Evolutionary conservation across 1,140 invertebrate species (phyloP).

Genomic region (Megalopta genalis): DNA sequence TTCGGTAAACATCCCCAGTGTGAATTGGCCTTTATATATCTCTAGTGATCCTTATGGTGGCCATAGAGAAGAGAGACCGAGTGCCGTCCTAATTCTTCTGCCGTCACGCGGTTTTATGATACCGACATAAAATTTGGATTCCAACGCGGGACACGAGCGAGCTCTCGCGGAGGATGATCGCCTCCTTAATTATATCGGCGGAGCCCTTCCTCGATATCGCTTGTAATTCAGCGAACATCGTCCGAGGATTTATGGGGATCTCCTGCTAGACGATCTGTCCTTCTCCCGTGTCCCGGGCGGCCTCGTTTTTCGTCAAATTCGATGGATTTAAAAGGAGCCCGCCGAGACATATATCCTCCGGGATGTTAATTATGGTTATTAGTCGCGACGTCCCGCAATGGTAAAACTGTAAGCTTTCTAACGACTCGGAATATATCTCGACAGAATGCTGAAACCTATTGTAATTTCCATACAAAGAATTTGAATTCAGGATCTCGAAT

Average conservation of each 20-base stretch:
- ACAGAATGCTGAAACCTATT: too few species aligned
- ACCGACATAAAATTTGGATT: constrained; percentile 74
- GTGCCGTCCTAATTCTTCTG: constrained; percentile 72
- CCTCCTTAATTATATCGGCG: constrained; percentile 63
- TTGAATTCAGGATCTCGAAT: too few species aligned
- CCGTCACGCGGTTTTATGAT: constrained; percentile 73
- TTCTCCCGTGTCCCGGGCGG: constrained; percentile 23
- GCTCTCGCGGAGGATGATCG: constrained; percentile 57
- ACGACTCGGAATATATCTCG: too few species aligned
- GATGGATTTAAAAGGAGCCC: constrained; percentile 16
- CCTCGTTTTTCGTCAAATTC: constrained; percentile 49
- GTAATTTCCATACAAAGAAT: too few species aligned
- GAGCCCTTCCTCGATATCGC: constrained; percentile 65
- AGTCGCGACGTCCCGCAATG: too few species aligned
- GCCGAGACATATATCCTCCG: neutral
- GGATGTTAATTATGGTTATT: neutral
- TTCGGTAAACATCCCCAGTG: constrained; percentile 24
- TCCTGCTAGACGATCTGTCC: constrained; percentile 43
- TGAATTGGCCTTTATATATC: constrained; percentile 58
- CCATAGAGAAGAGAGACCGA: constrained; percentile 42
- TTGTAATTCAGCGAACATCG: constrained; percentile 66
- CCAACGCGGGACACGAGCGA: constrained; percentile 63
- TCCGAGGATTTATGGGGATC: constrained; percentile 52
- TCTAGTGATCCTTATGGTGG: constrained; percentile 41
- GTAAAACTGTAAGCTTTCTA: too few species aligned